Evolutionary conservation across 2,797 vertebrate genomes (phyloP), one percentile per base, ranked within the genome.

Genomic region (Apogon hyalosoma): DNA sequence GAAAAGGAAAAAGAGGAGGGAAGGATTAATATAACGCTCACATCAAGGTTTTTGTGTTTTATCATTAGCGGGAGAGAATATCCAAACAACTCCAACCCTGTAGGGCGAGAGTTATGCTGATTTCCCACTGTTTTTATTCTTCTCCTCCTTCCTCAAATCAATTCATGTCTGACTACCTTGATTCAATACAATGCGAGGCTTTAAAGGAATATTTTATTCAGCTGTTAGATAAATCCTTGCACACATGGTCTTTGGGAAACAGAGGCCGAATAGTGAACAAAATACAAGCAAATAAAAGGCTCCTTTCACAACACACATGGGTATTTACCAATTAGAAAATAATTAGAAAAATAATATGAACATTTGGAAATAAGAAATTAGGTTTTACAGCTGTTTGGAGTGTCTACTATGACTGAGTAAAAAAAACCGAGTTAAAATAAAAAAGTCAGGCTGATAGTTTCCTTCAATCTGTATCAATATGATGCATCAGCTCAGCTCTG

Each of bases 51-150:
- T 28, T 79, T 76, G 46, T 77, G 58, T 84, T 86, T 84, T 74
- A 84, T 59, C 53, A 58, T 81, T 52, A 82, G 79, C 60, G 79
- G 75, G 84, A 65, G 63, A 71, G 82, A 88, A 89, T 80, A 69
- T 77, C 75, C 86, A 86, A 89, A 92, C 82, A 90, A 83, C 51
- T 67, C 60, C 5, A 72, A 77, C 6, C 74, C 88, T 90, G 80
- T 66, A 80, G 85, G 90, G 85, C 68, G 61, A 68, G 74, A 63
- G 68, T 78, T 83, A 80, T 80, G 78, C 83, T 88, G 83, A 85
- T 89, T 87, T 88, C 88, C 88, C 82, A 90, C 83, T 87, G 85
- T 86, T 89, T 86, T 85, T 85, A 90, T 89, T 86, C 80, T 83
- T 78, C 86, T 87, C 87, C 87, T 87, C 73, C 72, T 79, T 80